Base-by-base conservation (phyloP, 2,113 vertebrate genomes). In the Proterorhinus semilunaris region DNA sequence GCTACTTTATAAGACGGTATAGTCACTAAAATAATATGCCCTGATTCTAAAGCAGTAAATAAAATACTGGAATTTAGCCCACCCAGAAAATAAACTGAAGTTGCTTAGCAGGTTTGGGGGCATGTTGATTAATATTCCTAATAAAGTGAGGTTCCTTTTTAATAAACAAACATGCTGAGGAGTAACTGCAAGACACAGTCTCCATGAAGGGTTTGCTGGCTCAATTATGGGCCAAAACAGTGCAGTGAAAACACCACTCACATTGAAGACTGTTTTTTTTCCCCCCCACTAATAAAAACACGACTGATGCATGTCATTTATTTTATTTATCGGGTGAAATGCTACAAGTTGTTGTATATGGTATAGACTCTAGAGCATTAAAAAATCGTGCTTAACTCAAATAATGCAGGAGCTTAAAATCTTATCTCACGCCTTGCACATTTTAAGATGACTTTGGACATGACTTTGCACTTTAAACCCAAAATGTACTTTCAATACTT, bases 81-180 rank as follows among this genome's bases (percentile, higher is more conserved):
- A 8, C 42, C 13, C 58, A 44, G 36, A 61, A 61, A 45, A 61
- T 61, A 2, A 61, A 15, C 58, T 44, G 15, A 4, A 45, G 58
- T 61, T 15, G 13, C 8, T 61, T 27, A 42, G 55, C 55, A 42
- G 42, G 58, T 61, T 61, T 45, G 42, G 13, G 58, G 58, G 13
- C 42, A 15, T 61, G 15, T 45, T 61, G 42, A 61, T 61, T 61
- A 44, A 45, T 13, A 44, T 13, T 44, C 58, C 3, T 45, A 44
- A 61, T 61, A n/a, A 61, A 61, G 58, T 44, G 12, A 58, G 27
- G 27, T 12, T 42, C 10, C 55, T 58, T 58, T 58, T 58, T 58
- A 58, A 58, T 58, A 58, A 58, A 58, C 55, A 58, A 58, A 58
- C 27, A 36, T 58, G 55, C 55, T 42, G 55, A 58, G 55, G 27